Evolutionary conservation across 2,797 vertebrate genomes (phyloP), one percentile per base, ranked within the genome.

Genomic region (Triplophysa bombifrons): DNA sequence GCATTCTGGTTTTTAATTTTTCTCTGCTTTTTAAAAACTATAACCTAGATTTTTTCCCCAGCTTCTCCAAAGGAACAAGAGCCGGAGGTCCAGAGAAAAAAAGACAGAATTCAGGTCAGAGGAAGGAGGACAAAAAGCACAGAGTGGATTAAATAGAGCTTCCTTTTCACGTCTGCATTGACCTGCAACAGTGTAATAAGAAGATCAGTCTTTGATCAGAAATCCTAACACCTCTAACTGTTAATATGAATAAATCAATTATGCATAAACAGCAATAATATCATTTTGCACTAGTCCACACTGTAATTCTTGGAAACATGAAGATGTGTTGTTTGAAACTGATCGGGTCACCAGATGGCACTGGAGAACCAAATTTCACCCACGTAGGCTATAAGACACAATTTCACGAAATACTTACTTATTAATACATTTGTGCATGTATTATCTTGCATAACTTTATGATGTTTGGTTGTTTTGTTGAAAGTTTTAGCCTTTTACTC

Each of bases 41-140:
- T 81, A 83, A 81, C 86, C 84, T 82, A 86, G 84, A 84, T 88
- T 84, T 79, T 61, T 1, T 72, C 25, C 82, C 30, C 0, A 60
- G 25, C 69, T 10, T 48, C 82, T 82, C 86, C 80, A 88, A 83
- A 70, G 72, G 84, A 74, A 80, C 74, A 72, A 76, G 56, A 77
- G 78, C 81, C 80, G 66, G 50, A 69, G 61, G 65, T 64, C 30
- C 34, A 72, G 67, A 70, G 44, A 72, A 7, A 22, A 6, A 84
- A 74, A 79, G 38, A 85, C 44, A 67, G 69, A 77, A 85, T 83
- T 17, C 69, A 82, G 84, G 84, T 81, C 77, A 68, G 50, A 67
- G 46, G 53, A 72, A n/a, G 41, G 51, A 72, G 58, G 70, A 27
- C 6, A 56, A 56, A 19, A 46, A 22, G 13, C 27, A 55, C 51